Evolutionary conservation across 2,797 vertebrate genomes (phyloP).

Genomic region (Rhabdomys pumilio): DNA sequence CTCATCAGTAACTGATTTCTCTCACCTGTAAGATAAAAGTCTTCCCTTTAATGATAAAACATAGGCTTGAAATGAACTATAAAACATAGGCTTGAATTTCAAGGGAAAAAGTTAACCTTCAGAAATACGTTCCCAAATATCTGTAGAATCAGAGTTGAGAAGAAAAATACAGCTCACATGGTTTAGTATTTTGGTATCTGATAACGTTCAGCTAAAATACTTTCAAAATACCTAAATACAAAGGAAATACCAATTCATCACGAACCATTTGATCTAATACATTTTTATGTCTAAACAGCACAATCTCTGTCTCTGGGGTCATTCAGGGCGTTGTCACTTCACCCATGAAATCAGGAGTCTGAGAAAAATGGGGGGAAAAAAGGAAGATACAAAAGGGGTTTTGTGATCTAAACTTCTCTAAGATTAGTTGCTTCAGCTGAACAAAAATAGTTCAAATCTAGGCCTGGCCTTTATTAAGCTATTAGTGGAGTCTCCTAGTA

Average conservation of each 20-base stretch:
- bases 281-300: background rate
- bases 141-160: conserved; percentile 26
- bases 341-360: background rate
- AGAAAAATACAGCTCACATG: conserved; percentile 16
- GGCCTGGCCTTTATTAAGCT: conserved; percentile 31
- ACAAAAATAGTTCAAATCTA: conserved; percentile 39
- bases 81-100: conserved; percentile 58
- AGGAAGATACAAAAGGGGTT: conserved; percentile 13
- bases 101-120: conserved; percentile 12
- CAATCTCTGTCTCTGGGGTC: conserved; percentile 2
- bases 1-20: background rate
- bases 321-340: background rate
- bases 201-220: conserved; percentile 24
- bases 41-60: conserved; percentile 29
- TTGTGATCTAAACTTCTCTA: conserved; percentile 1
- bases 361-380: background rate
- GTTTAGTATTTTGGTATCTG: conserved; percentile 45
- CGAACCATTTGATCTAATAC: background rate
- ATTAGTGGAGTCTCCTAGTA: background rate
- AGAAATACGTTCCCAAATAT: background rate
- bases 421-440: conserved; percentile 29
- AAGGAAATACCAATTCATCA: conserved; percentile 53
- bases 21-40: conserved; percentile 25
- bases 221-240: conserved; percentile 27
- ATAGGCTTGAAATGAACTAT: conserved; percentile 31